Percentiles rank a stretch among this genome's conserved stretches.
phyloP scores from a whole-genome alignment of 1,140 invertebrate species.

The Papilio aristodemus region DNA sequence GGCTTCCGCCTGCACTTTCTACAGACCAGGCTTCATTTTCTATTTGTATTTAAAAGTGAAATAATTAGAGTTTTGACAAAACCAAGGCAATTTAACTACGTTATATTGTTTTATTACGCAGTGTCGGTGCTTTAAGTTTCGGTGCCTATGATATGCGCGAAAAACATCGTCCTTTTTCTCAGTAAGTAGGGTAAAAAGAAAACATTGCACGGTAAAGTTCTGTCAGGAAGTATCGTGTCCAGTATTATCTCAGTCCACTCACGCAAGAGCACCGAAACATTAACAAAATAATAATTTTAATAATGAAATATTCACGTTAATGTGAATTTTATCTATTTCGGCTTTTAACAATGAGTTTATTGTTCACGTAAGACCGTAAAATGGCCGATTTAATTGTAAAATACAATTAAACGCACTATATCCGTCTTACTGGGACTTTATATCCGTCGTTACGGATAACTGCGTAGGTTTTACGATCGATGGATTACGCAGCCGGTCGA shows the following conservation, averaged over 20 bases:
- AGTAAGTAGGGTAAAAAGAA: no score
- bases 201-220: no score
- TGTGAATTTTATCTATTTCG: slow-evolving; percentile 2
- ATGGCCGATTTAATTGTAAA: slow-evolving; percentile 28
- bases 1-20: slow-evolving; percentile 5
- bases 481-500: slow-evolving; percentile 18
- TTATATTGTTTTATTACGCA: no score
- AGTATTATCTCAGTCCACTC: no score
- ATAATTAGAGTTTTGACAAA: background rate
- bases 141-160: no score
- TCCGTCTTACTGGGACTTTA: slow-evolving; percentile 14
- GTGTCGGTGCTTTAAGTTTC: no score
- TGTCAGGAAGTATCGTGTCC: no score
- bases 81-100: no score
- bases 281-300: background rate
- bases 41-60: background rate
- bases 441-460: slow-evolving; percentile 21
- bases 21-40: background rate
- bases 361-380: background rate
- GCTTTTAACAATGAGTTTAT: slow-evolving; percentile 20
- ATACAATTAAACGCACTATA: slow-evolving; percentile 31
- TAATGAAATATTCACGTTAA: background rate
- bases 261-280: no score
- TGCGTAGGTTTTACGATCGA: slow-evolving; percentile 30
- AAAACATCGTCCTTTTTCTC: no score